Evolutionary conservation across 1,140 invertebrate species (phyloP).

Genomic region (Carposina sasakii): DNA sequence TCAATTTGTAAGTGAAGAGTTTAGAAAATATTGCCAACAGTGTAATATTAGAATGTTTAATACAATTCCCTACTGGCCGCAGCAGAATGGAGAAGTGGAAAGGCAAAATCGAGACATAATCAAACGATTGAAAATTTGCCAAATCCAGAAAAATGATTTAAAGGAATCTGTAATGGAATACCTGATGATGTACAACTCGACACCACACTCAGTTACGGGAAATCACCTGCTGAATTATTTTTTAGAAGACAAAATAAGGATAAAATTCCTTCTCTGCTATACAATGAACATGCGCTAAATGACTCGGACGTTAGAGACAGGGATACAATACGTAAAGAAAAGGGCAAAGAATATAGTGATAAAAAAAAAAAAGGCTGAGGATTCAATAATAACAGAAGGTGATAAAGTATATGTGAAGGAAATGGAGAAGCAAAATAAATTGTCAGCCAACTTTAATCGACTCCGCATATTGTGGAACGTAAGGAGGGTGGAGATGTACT

Average conservation of each 20-base stretch:
- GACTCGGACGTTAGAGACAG: not conserved
- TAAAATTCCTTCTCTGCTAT: not conserved
- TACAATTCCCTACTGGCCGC: conserved; percentile 23
- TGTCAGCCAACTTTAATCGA: not conserved
- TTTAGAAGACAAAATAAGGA: not conserved
- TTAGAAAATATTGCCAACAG: conserved; percentile 18
- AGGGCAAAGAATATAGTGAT: no score
- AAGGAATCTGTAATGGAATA: conserved; percentile 28
- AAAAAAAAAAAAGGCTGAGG: not conserved
- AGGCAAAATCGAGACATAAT: conserved; percentile 15
- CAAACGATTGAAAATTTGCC: conserved; percentile 36
- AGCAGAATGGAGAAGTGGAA: conserved; percentile 8
- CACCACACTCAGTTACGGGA: conserved; percentile 19
- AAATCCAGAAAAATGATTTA: conserved; percentile 25
- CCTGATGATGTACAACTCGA: conserved; percentile 36
- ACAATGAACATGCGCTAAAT: not conserved
- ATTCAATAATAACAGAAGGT: not conserved
- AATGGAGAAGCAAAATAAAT: not conserved
- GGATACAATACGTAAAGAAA: not conserved
- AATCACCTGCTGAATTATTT: not conserved
- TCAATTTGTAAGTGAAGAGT: conserved; percentile 17
- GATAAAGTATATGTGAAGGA: conserved; percentile 1
- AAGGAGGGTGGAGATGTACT: not conserved
- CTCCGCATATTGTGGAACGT: not conserved
- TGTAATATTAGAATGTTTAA: conserved; percentile 16